Percentiles rank a stretch among this genome's conserved stretches.
Evolutionary conservation across 2,113 vertebrate species (phyloP).

Genomic region (Spea bombifrons): DNA sequence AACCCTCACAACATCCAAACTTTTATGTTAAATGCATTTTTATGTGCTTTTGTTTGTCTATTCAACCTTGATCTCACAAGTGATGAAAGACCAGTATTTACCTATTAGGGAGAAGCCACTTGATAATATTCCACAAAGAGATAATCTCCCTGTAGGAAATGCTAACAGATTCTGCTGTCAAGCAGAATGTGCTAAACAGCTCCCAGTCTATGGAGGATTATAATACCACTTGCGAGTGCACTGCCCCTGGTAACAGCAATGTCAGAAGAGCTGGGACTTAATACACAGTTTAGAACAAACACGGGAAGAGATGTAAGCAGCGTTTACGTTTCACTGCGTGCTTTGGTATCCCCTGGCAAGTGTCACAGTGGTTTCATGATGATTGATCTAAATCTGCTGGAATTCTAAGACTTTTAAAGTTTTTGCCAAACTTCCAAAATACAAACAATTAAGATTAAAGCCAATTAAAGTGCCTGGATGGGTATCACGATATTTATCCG

Average conservation of each 20-base stretch:
- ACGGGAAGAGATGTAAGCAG: background rate
- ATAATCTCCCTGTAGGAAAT: slow-evolving; percentile 23
- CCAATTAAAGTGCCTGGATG: no score
- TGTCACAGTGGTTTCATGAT: no score
- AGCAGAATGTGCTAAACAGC: background rate
- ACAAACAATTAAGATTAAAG: no score
- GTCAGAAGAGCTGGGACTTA: background rate
- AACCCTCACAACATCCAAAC: no score
- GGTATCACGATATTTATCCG: no score
- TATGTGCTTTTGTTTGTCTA: slow-evolving; percentile 12
- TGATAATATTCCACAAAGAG: slow-evolving; percentile 19
- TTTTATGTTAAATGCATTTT: background rate
- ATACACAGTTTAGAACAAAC: background rate
- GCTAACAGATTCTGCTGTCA: background rate
- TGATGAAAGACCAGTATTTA: background rate
- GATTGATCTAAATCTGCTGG: no score
- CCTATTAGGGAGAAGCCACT: slow-evolving; percentile 23
- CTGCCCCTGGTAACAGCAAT: slow-evolving; percentile 16
- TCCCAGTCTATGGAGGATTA: slow-evolving; percentile 22
- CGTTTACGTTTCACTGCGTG: background rate
- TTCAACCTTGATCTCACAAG: slow-evolving; percentile 1
- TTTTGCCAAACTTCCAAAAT: no score
- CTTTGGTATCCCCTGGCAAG: no score
- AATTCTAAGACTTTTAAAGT: no score
- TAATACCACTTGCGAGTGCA: slow-evolving; percentile 2